phyloP scores from a whole-genome alignment of 2,797 vertebrate genomes.

The Clarias laeviceps region DNA sequence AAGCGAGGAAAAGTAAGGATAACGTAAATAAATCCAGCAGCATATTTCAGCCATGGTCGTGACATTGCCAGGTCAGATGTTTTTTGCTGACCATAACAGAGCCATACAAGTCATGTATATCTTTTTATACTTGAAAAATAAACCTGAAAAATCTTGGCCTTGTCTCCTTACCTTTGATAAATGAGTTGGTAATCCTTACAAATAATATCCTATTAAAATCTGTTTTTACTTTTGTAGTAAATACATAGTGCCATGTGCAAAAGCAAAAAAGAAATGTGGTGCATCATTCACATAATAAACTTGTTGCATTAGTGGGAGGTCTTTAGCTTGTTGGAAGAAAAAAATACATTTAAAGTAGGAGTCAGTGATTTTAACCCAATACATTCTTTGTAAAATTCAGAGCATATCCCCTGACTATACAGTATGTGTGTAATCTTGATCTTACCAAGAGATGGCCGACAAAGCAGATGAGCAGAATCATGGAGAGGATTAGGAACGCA shows the following conservation, averaged over 20 bases:
- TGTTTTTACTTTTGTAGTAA: no score
- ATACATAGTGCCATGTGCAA: no score
- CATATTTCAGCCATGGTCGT: neutral
- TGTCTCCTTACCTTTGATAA: neutral
- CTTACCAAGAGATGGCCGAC: conserved; percentile 92
- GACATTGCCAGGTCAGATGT: neutral
- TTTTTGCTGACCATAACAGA: neutral
- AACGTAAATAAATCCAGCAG: conserved; percentile 8
- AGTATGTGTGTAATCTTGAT: no score
- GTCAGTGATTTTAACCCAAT: no score
- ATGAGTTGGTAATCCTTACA: neutral
- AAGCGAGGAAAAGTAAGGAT: neutral
- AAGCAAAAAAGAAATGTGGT: no score
- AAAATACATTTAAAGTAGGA: no score
- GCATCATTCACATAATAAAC: no score
- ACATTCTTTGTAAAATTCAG: no score
- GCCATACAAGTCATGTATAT: neutral
- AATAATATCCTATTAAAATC: neutral
- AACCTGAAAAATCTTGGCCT: neutral
- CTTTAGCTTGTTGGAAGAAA: no score
- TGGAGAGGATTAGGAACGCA: conserved; percentile 84
- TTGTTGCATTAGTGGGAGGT: no score
- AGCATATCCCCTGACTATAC: no score
- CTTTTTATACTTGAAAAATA: neutral
- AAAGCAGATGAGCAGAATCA: conserved; percentile 93